A percentile compares a stretch with the other conserved stretches of the same genome.
Conservation (phyloP, 2,888 invertebrate genomes). For the Cyclophora albipunctata region DNA sequence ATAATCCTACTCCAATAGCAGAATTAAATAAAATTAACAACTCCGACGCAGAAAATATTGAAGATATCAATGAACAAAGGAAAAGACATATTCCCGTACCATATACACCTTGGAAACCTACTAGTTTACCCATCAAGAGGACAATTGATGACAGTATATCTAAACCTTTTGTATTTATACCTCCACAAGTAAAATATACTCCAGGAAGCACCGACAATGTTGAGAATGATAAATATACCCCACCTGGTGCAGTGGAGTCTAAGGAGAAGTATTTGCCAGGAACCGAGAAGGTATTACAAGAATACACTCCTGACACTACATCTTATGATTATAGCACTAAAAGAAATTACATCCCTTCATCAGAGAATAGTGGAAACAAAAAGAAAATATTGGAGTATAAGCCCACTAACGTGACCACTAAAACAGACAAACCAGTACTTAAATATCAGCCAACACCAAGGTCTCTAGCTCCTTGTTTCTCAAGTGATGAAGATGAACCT, state of each 20-base stretch:
- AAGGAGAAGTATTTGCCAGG: conserved; percentile 62
- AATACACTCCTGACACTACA: conserved; percentile 52
- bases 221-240: conserved; percentile 55
- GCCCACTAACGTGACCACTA: conserved; percentile 49
- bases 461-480: conserved; percentile 62
- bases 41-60: conserved; percentile 39
- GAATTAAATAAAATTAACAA: conserved; percentile 70
- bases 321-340: conserved; percentile 33
- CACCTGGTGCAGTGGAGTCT: conserved; percentile 51
- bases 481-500: conserved; percentile 70
- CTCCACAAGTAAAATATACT: conserved; percentile 53
- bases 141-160: conserved; percentile 50
- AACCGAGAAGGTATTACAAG: conserved; percentile 46
- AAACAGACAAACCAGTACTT: conserved; percentile 38
- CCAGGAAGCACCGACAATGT: conserved; percentile 52
- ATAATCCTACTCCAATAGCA: conserved; percentile 80
- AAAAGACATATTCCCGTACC: conserved; percentile 69
- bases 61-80: conserved; percentile 49
- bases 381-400: conserved; percentile 65
- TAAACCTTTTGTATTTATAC: conserved; percentile 60
- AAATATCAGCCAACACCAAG: conserved; percentile 67
- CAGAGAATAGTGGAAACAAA: conserved; percentile 52
- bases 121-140: conserved; percentile 48
- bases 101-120: conserved; percentile 67
- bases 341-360: conserved; percentile 62